phyloP scores from a whole-genome alignment of 2,797 vertebrate genomes.

The Salmo trutta region DNA sequence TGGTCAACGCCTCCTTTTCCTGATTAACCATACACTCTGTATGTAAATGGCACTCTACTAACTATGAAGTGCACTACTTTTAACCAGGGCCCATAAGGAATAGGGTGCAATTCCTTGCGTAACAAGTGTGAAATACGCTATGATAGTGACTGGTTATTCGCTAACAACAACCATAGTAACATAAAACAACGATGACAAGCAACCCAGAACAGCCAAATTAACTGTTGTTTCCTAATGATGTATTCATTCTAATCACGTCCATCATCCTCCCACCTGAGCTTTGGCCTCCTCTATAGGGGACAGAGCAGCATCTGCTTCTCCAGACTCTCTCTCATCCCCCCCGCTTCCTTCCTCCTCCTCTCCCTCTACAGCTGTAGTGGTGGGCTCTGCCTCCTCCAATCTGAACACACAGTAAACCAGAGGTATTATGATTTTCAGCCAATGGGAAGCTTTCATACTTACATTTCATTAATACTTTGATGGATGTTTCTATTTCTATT shows the following conservation, averaged over 20 bases:
- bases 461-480: background rate
- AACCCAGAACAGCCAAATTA: background rate
- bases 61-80: background rate
- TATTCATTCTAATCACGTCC: background rate
- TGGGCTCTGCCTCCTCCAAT: slow-evolving; percentile 16
- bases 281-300: slow-evolving; percentile 13
- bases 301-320: background rate
- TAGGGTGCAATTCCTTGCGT: background rate
- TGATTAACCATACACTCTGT: background rate
- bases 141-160: background rate
- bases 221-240: background rate
- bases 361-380: background rate
- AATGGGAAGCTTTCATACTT: background rate
- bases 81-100: background rate
- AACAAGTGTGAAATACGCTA: background rate
- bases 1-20: background rate
- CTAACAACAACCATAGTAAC: background rate
- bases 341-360: background rate
- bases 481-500: background rate
- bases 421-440: background rate
- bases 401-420: slow-evolving; percentile 27
- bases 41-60: background rate
- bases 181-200: background rate
- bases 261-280: slow-evolving; percentile 27
- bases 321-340: slow-evolving; percentile 10